Evolutionary conservation across 1,140 invertebrate species (phyloP).

Genomic region (Bombus haemorrhoidalis): DNA sequence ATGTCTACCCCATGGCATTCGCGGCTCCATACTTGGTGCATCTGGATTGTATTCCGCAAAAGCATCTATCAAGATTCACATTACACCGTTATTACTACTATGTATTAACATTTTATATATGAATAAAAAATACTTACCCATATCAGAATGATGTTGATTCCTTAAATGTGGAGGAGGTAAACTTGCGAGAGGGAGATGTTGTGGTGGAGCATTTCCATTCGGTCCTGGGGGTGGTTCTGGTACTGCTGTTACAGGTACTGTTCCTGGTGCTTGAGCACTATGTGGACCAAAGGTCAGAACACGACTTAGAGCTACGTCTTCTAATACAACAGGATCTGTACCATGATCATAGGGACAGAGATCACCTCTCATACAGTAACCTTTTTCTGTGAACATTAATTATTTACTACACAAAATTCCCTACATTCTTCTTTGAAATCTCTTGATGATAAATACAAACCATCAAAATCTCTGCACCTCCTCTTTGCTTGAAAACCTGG

Average conservation of each 20-base stretch:
- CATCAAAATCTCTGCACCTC: conserved; percentile 89
- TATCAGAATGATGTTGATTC: conserved; percentile 81
- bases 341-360: conserved; percentile 98
- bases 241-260: conserved; percentile 76
- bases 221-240: conserved; percentile 77
- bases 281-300: conserved; percentile 85
- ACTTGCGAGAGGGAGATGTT: conserved; percentile 81
- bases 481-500: conserved; percentile 82
- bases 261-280: conserved; percentile 78
- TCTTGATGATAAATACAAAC: conserved; percentile 75
- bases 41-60: conserved; percentile 92
- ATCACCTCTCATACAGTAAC: conserved; percentile 97
- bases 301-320: conserved; percentile 88
- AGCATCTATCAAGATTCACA: conserved; percentile 62
- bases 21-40: conserved; percentile 88
- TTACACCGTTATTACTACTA: not conserved
- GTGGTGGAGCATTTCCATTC: conserved; percentile 81
- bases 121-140: conserved; percentile 70
- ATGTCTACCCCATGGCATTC: conserved; percentile 82
- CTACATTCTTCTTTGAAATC: not conserved
- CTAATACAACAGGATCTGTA: conserved; percentile 95
- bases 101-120: conserved; percentile 1
- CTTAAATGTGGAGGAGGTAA: conserved; percentile 82
- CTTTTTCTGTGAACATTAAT: conserved; percentile 87
- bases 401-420: conserved; percentile 7